Base-by-base conservation (phyloP, 2,888 invertebrate genomes). In the Helleia helle region DNA sequence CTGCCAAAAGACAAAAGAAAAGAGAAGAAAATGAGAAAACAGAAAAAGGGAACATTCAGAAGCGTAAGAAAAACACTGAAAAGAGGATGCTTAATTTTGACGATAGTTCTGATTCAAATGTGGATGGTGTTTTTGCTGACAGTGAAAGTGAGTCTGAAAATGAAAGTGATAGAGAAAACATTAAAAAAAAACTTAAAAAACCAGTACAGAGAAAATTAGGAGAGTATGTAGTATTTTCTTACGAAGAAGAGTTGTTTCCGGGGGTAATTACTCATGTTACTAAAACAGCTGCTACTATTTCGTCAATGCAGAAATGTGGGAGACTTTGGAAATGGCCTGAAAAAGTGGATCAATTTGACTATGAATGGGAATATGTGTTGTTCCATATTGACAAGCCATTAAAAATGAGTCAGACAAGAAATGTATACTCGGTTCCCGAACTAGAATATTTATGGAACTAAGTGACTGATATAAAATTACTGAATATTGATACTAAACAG, bases 171-270 rank as follows among this genome's bases (percentile, higher is more conserved):
- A n/a, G 43, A 40, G 43, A 40, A 40, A 26, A 36, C 14, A 34
- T 22, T 6, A 7, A 3, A 37, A 38, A 38, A 42, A 36, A 36
- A 36, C 27, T 31, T 38, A 39, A 40, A 30, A 30, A 30, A 30
- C 30, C 14, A 8, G 2, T 30, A 30, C 30, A 30, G 14, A 18
- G 11, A 34, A 34, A 34, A 14, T 27, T 42, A 40, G 43, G 41
- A 40, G 43, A 43, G 38, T 37, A 41, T 46, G 46, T 46, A 26
- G 40, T 46, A 41, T 43, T 46, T 41, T 40, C 39, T n/a, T 46
- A 46, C 43, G 41, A 47, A 38, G 39, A 39, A 39, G 37, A 43
- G 41, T 46, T 36, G 14, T 46, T 39, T 43, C 43, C 46, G 24
- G 42, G 43, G 36, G 39, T 36, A 30, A 42, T 45, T 40, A 39